Base-by-base conservation (phyloP, 2,113 vertebrate species). In the Halcyon senegalensis region DNA sequence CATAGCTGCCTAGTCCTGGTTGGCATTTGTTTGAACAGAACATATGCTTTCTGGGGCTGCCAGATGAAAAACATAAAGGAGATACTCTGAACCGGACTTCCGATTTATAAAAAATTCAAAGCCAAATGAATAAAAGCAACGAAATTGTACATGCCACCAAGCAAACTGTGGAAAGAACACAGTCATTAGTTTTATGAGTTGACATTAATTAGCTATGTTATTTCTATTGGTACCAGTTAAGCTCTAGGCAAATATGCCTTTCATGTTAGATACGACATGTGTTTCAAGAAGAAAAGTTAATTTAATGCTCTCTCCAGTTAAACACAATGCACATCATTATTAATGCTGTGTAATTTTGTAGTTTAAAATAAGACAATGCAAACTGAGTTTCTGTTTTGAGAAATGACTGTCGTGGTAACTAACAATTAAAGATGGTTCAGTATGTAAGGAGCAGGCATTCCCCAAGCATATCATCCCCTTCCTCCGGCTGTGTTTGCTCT, bases 141-240 rank as follows among this genome's bases (percentile, higher is more conserved):
- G 51, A 76, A 33, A 50, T 7, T 14, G 30, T 33, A 66, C 11
- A 58, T 50, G 33, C 17, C 70, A 95, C 37, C 30, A 53, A 53
- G 56, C 43, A 76, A 94, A 95, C 5, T 31, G 66, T 93, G 44
- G 86, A 94, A 96, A 94, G 27, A 95, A 70, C 67, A 64, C 8
- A 87, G 73, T 69, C 39, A 78, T 89, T 72, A 87, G 30, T 70
- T 96, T 95, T 73, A 81, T 51, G 62, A 76, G 80, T 90, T 70
- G 81, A 92, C 35, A 88, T 93, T 96, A 96, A 96, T 92, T 74
- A 77, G 58, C 77, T 59, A 66, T 59, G 53, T 91, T 84, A 64
- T 44, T 92, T 78, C 81, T 92, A 77, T 17, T 93, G 62, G 78
- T 94, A 66, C 43, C 63, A 89, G 78, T 81, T 76, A 88, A 68